Conservation (phyloP, 2,888 invertebrate species). For the Oscheius onirici region DNA sequence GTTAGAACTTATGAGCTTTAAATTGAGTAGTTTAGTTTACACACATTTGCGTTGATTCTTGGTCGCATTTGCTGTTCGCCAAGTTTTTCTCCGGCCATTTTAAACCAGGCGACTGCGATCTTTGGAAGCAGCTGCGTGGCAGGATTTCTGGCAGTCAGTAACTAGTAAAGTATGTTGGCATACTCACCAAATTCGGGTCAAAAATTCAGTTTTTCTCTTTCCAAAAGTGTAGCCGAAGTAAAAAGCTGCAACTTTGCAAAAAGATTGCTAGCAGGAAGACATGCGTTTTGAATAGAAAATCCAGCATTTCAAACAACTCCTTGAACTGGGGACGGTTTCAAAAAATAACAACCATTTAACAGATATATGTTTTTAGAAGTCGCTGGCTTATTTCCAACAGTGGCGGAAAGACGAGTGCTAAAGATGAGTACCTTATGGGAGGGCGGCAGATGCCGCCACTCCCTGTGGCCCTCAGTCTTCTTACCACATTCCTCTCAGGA, state of each 20-base stretch:
- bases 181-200: background rate
- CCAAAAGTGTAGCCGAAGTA: background rate
- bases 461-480: slow-evolving; percentile 61
- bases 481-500: slow-evolving; percentile 65
- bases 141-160: background rate
- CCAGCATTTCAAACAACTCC: background rate
- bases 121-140: background rate
- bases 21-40: too few species aligned
- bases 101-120: background rate
- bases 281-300: too few species aligned
- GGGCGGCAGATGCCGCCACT: slow-evolving; percentile 61
- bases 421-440: slow-evolving; percentile 65
- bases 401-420: slow-evolving; percentile 42
- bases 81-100: too few species aligned
- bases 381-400: slow-evolving; percentile 42
- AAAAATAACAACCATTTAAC: background rate
- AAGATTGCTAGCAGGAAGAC: background rate
- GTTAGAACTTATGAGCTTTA: too few species aligned
- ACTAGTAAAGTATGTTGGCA: background rate
- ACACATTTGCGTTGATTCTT: too few species aligned
- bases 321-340: background rate
- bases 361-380: slow-evolving; percentile 37
- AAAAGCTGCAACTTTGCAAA: background rate
- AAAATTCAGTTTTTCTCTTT: background rate
- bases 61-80: too few species aligned